phyloP scores from a whole-genome alignment of 2,888 invertebrate genomes.

The Vannuccia rotundouncinata region DNA sequence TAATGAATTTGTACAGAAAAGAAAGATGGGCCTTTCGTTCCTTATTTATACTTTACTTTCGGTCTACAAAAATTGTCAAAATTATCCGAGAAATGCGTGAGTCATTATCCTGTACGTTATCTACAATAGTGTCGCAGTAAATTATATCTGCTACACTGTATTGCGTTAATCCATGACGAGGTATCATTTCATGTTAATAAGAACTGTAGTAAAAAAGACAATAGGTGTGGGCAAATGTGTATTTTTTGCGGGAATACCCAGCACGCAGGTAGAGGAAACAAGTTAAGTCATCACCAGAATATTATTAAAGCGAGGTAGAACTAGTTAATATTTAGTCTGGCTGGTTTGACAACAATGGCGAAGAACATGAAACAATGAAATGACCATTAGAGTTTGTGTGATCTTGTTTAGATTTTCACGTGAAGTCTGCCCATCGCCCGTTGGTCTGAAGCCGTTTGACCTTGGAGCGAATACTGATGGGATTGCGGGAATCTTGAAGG shows the following conservation, averaged over 20 bases:
- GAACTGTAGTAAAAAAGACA: too few species aligned
- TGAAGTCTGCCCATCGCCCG: conserved; percentile 16
- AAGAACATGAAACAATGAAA: neutral
- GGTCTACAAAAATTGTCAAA: too few species aligned
- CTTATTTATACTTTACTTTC: neutral
- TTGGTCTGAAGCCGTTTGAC: conserved; percentile 31
- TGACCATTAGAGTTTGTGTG: neutral
- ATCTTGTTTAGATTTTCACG: neutral
- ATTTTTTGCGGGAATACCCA: neutral
- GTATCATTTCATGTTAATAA: too few species aligned
- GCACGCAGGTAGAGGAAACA: neutral
- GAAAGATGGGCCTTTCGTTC: neutral
- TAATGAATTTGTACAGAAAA: neutral
- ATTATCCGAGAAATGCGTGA: too few species aligned
- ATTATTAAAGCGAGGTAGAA: neutral
- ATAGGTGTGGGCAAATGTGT: neutral
- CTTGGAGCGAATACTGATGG: conserved; percentile 27
- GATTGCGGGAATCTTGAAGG: conserved; percentile 15
- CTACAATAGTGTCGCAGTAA: too few species aligned
- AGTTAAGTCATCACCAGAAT: neutral
- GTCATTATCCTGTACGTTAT: too few species aligned
- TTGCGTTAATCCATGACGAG: too few species aligned
- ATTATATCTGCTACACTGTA: too few species aligned
- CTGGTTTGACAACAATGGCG: neutral
- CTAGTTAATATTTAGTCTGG: neutral